Evolutionary conservation across 2,888 invertebrate genomes (phyloP), one percentile per base, ranked within the genome.

Genomic region (Eupithecia subfuscata): DNA sequence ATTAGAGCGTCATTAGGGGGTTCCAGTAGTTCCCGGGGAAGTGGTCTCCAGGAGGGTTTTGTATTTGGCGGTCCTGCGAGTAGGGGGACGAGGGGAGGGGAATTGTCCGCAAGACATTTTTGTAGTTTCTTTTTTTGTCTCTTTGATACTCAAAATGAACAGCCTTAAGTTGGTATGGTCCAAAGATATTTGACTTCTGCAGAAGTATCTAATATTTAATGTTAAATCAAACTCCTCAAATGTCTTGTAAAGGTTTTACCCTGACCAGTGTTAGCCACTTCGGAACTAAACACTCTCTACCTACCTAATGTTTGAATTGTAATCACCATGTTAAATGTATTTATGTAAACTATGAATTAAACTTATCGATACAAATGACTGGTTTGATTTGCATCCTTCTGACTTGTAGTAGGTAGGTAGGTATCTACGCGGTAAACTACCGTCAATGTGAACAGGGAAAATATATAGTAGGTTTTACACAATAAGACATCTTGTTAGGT

Each of bases 301-400:
- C 0, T 34, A 52, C 48, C 9, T 34, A 11, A 56, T 56, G 22
- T 56, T 56, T 56, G 22, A 43, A 40, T 40, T 67, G 40, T 67
- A 67, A 67, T 67, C 67, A 67, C 67, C 67, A 40, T 67, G 43
- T 80, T 78, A 48, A 69, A 74, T 60, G 22, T 71, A 14, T 72
- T 37, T 67, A 67, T 67, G 43, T 67, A 67, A 67, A 43, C 67
- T 67, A 40, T 22, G 67, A 22, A 67, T 34, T 43, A 67, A 43
- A 67, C 11, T n/a, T 67, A 37, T n/a, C 37, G n/a, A 43, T 67
- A 43, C n/a, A 43, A 11, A 56, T 56, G 4, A 22, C 4, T 9
- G 22, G 56, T 56, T 56, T 56, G n/a, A 9, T 22, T 22, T 22
- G n/a, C n/a, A 11, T 22, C 56, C 56, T 22, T 22, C 56, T 56